Base-by-base conservation (phyloP, 2,113 vertebrate species). In the Psephotus haematonotus region DNA sequence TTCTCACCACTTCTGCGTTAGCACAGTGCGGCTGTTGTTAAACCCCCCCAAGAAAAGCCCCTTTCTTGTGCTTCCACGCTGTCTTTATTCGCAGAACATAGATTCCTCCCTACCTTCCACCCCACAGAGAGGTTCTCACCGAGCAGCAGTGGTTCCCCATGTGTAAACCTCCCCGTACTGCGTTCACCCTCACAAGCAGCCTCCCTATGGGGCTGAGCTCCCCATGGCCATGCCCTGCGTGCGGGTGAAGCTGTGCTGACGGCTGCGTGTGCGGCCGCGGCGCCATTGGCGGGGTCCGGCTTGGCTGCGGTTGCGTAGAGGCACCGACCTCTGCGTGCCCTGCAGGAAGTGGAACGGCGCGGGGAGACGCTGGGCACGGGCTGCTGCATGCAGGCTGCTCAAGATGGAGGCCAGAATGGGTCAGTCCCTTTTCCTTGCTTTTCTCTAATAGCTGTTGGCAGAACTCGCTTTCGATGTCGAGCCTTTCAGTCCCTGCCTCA, bases 321-420 rank as follows among this genome's bases (percentile, higher is more conserved):
- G 55, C 62, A 77, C 39, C 92, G 95, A 96, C 96, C 97, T 92
- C 86, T 35, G 22, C 9, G 17, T 19, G 95, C 91, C 93, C 95
- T 39, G 96, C 97, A 97, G 98, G 98, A 98, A 98, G 97, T 95
- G 95, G 68, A 95, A 95, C 53, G 88, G 67, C 50, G 62, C 37
- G 70, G 85, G 95, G 28, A 39, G 83, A 92, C 86, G 95, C 97
- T 67, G 96, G 69, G 92, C 96, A 13, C 59, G 95, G 41, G 63
- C 97, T 88, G 78, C 75, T 85, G 97, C 90, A 35, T 67, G 97
- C 97, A 37, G 96, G 96, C 97, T 96, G 81, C 97, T 97, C 98
- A 98, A 98, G 97, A 99, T 99, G 99, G 99, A 99, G 98, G 98
- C 98, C 98, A 98, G 98, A 97, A 97, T 88, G 97, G 99, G 99